Base-by-base conservation (phyloP, 2,797 vertebrate genomes). In the Phataginus tetradactyla region DNA sequence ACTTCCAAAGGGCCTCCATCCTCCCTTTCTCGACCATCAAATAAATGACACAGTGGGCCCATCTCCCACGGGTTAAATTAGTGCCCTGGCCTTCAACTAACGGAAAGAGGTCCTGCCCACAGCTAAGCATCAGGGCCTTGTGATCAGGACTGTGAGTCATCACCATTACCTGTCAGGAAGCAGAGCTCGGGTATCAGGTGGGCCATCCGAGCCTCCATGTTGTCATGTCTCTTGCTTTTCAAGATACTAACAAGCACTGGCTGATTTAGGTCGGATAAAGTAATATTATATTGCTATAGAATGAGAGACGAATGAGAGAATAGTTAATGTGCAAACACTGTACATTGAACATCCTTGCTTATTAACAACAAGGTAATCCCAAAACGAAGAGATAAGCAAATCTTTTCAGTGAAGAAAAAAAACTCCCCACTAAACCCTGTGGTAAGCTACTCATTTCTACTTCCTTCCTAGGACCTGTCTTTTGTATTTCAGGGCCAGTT, bases 111-210 rank as follows among this genome's bases (percentile, higher is more conserved):
- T 1, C 37, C n/a, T 39, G 3, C 20, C 57, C 23, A 37, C 29
- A 7, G 27, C 75, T 45, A 5, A 7, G 12, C 1, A 9, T 25
- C 66, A 7, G 14, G 14, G 59, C 15, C 23, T 45, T 18, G 7
- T 49, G n/a, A 39, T 12, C 32, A 57, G 2, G 77, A 37, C 25
- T 4, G 23, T 18, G 61, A 68, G 37, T 85, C 13, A 29, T 8
- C 84, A 59, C 37, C 3, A 18, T 97, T 97, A 98, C 98, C 98
- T 96, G 98, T 98, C 3, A 98, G 86, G 61, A 98, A 98, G 93
- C 98, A 98, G 64, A 98, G 91, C 45, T 98, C 98, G 0, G 98
- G 98, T 5, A 98, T 75, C 74, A 98, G 97, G 94, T 98, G 98
- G 57, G 57, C 98, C 49, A 98, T 69, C 34, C n/a, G 92, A 32